Evolutionary conservation across 2,113 vertebrate genomes (phyloP), one percentile per base, ranked within the genome.

Genomic region (Motacilla tschutschensis): DNA sequence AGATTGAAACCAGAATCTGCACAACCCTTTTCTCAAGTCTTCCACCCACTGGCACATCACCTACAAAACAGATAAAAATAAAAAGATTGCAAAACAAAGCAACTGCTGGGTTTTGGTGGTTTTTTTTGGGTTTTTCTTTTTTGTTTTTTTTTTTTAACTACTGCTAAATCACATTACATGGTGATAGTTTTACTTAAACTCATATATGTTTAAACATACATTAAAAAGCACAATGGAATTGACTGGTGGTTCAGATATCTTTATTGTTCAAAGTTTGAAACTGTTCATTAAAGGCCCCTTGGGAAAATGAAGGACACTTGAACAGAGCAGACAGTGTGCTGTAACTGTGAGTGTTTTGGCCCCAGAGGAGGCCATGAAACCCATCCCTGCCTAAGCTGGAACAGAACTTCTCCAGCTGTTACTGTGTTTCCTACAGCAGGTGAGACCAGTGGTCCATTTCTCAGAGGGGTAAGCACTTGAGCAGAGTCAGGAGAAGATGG

Each of bases 11-110:
- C 98, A 98, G 95, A 99, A 98, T 53, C 54, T 90, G 54, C 97
- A 97, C 62, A 99, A 94, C 5, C 96, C 92, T 91, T 98, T 98
- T 64, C 98, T 95, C 72, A 98, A 88, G 26, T 97, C 93, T 84
- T 99, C 98, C 77, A 98, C 96, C 98, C 98, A 98, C 60, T 96
- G 98, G 95, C 99, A 99, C 97, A 98, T 97, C 67, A 98, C 98
- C 99, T 99, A 67, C 50, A 87, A 91, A 87, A 87, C 11, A 70
- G 18, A 43, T 53, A 75, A 67, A 84, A 92, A 63, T 8, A 79
- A 33, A 69, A 74, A 71, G 40, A 29, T 6, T 67, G 44, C 38
- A 76, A 74, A 90, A 55, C 31, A 48, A 1, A 78, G 22, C 40
- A 55, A 55, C 25, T 28, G 18, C 8, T 38, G 16, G 4, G n/a